A percentile compares a stretch with the other conserved stretches of the same genome.
These are phyloP conservation scores for Linepithema humile DNA, from an alignment of 1,140 invertebrate species.

Conservation along the genomic window DNA sequence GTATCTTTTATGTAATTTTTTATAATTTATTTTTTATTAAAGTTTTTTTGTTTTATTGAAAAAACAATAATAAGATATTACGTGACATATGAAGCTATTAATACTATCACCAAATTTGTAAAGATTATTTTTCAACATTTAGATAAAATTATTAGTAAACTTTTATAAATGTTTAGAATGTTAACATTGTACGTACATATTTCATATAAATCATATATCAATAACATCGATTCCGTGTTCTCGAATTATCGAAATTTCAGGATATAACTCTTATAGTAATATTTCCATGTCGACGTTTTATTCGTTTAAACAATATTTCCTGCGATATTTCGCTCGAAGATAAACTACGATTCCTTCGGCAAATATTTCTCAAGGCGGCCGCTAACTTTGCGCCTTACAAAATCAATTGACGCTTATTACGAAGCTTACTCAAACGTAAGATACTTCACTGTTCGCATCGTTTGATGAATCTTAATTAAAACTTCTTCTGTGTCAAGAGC, in stretches of 20 bases:
- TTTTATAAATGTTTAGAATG: too few species aligned
- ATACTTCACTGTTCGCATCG: slow-evolving; percentile 6
- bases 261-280: background rate
- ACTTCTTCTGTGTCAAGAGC: background rate
- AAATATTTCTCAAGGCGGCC: slow-evolving; percentile 30
- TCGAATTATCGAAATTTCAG: background rate
- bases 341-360: slow-evolving; percentile 2
- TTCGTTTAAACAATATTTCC: slow-evolving; percentile 22
- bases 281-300: background rate
- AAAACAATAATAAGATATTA: background rate
- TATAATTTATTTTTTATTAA: background rate
- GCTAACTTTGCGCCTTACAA: slow-evolving; percentile 2
- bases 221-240: background rate
- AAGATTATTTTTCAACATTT: too few species aligned
- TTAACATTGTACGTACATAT: background rate
- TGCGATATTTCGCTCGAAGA: slow-evolving; percentile 7
- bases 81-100: background rate
- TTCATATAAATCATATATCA: background rate
- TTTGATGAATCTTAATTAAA: slow-evolving; percentile 33
- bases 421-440: slow-evolving; percentile 23
- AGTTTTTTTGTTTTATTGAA: background rate
- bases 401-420: slow-evolving; percentile 49
- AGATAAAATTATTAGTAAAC: too few species aligned
- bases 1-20: background rate
- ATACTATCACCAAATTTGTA: too few species aligned